These are phyloP conservation scores for Butastur rufipennis DNA, from an alignment of 2,113 vertebrate genomes.

Conservation along the genomic window DNA sequence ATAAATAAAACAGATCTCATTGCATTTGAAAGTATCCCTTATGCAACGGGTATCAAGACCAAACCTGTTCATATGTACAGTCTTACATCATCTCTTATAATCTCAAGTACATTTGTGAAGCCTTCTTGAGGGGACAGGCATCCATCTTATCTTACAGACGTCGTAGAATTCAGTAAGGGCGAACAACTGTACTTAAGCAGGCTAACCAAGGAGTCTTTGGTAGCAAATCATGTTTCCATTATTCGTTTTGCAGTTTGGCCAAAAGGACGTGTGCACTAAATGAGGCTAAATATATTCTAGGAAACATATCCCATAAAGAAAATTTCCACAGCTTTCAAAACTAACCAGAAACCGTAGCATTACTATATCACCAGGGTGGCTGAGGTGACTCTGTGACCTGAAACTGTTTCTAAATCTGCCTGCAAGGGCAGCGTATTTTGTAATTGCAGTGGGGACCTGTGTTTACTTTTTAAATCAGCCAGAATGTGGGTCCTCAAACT, in stretches of 20 bases:
- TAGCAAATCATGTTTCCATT: background rate
- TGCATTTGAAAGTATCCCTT: background rate
- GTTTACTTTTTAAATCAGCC: constrained; percentile 23
- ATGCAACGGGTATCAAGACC: background rate
- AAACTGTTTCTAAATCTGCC: constrained; percentile 1
- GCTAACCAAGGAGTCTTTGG: background rate
- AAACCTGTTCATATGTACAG: background rate
- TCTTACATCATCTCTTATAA: background rate
- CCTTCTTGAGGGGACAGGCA: background rate
- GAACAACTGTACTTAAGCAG: background rate
- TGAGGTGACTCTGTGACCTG: constrained; percentile 13
- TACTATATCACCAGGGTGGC: background rate
- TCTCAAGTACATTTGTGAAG: background rate
- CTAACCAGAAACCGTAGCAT: background rate
- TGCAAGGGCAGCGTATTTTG: background rate
- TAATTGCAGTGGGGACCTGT: background rate
- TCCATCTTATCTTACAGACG: background rate
- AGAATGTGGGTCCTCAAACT: background rate
- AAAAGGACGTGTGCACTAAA: background rate
- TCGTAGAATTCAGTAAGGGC: background rate
- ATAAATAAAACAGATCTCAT: background rate
- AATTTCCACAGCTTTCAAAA: background rate
- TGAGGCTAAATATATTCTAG: background rate
- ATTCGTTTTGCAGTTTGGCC: background rate
- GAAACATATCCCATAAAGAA: background rate